Percentiles rank a stretch among this genome's conserved stretches.
Evolutionary conservation across 2,113 vertebrate species (phyloP).

Genomic region (Syngnathus floridae): DNA sequence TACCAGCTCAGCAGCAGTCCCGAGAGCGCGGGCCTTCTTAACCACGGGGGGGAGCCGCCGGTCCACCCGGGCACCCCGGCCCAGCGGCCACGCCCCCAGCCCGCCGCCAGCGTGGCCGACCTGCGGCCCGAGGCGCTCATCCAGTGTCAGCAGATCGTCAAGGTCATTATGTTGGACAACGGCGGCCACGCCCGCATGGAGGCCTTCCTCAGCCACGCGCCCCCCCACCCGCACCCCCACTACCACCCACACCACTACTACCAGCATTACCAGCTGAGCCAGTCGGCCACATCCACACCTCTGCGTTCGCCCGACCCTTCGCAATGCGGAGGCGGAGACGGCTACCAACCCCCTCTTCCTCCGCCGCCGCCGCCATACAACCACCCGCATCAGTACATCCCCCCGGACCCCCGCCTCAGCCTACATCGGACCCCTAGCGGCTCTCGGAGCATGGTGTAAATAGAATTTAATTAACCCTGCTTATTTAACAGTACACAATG

Average conservation of each 20-base stretch:
- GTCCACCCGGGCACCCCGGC: conserved; percentile 68
- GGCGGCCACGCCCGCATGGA: conserved; percentile 83
- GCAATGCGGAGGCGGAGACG: conserved; percentile 60
- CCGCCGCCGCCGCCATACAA: conserved; percentile 93
- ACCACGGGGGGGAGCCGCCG: conserved; percentile 68
- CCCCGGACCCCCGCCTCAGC: conserved; percentile 83
- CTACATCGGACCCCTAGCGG: conserved; percentile 87
- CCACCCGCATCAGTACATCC: conserved; percentile 91
- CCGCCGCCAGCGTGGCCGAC: conserved; percentile 56
- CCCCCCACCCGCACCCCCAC: conserved; percentile 74
- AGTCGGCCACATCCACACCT: conserved; percentile 80
- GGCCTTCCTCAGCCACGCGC: conserved; percentile 87
- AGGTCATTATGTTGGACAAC: conserved; percentile 96
- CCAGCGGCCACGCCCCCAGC: conserved; percentile 65
- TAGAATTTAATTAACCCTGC: conserved; percentile 13
- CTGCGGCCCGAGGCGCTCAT: conserved; percentile 87
- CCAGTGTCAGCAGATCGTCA: conserved; percentile 98
- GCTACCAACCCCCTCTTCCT: conserved; percentile 86
- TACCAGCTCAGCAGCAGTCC: conserved; percentile 89
- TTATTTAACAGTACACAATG: conserved; percentile 61
- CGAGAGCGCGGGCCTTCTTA: conserved; percentile 84
- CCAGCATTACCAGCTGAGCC: conserved; percentile 81
- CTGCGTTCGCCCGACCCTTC: conserved; percentile 62
- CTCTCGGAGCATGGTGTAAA: conserved; percentile 88
- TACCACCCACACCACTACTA: conserved; percentile 46